Evolutionary conservation across 1,140 invertebrate genomes (phyloP).

Genomic region (Zophobas morio): DNA sequence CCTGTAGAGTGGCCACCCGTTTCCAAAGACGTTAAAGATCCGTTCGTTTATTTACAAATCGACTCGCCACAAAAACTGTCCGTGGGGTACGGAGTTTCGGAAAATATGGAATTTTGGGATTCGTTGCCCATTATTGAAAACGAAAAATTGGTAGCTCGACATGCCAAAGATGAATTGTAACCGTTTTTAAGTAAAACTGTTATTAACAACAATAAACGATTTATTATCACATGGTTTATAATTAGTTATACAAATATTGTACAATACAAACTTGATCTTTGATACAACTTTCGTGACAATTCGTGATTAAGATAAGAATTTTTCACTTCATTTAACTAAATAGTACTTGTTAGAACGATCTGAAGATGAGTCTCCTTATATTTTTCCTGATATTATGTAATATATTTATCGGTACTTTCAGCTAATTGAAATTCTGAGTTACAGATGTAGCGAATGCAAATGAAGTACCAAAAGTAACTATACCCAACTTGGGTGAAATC

Average conservation of each 20-base stretch:
- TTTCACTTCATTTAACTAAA: no score
- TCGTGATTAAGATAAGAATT: no score
- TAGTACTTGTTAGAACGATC: no score
- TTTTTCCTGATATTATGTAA: no score
- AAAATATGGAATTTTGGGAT: constrained; percentile 48
- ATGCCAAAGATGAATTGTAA: background rate
- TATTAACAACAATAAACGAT: background rate
- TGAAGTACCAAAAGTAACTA: background rate
- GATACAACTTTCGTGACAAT: no score
- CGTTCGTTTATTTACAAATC: background rate
- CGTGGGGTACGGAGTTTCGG: constrained; percentile 9
- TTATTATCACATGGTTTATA: background rate
- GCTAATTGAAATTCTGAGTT: no score
- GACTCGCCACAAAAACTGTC: background rate
- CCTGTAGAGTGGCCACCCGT: constrained; percentile 26
- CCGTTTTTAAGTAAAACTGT: no score
- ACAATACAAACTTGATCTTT: no score
- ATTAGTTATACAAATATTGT: no score
- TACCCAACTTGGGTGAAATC: constrained; percentile 14
- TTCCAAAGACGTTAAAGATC: background rate
- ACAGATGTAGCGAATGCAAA: no score
- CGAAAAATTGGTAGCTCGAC: constrained; percentile 33
- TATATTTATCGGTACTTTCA: no score
- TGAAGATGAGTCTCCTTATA: no score
- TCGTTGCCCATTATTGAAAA: constrained; percentile 44